Evolutionary conservation across 2,888 invertebrate genomes (phyloP).

Genomic region (Chaetoderma sp.): DNA sequence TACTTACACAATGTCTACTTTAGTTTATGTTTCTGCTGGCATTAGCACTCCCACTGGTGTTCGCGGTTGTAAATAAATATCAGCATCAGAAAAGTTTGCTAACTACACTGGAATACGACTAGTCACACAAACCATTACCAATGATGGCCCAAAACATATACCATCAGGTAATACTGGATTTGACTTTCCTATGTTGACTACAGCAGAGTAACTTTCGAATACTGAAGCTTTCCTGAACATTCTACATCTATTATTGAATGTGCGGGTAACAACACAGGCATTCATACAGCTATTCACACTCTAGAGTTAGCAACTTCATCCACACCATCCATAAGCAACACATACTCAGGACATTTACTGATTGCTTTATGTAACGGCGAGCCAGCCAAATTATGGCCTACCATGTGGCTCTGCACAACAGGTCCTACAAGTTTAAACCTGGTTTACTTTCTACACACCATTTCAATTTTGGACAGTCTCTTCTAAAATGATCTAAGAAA

Average conservation of each 20-base stretch:
- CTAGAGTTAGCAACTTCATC: too few species aligned
- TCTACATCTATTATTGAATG: too few species aligned
- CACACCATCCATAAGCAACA: not conserved
- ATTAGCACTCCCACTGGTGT: not conserved
- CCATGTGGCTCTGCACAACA: slow-evolving; percentile 20
- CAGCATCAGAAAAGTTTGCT: not conserved
- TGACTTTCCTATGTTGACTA: not conserved
- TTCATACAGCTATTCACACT: too few species aligned
- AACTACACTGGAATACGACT: not conserved
- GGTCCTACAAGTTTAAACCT: slow-evolving; percentile 3
- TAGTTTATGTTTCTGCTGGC: too few species aligned
- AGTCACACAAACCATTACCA: not conserved
- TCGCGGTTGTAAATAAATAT: not conserved
- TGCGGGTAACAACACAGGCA: too few species aligned
- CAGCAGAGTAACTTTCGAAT: too few species aligned
- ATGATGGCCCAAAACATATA: slow-evolving; percentile 2
- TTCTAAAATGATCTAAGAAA: not conserved
- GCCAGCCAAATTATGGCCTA: slow-evolving; percentile 5
- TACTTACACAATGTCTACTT: not conserved
- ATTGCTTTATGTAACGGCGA: slow-evolving; percentile 19
- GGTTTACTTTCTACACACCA: too few species aligned
- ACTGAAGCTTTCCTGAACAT: too few species aligned
- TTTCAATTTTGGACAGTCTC: too few species aligned
- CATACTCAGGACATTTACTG: slow-evolving; percentile 19
- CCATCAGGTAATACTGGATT: not conserved